phyloP scores from a whole-genome alignment of 2,797 vertebrate genomes.

The Gymnopithys bicolor region DNA sequence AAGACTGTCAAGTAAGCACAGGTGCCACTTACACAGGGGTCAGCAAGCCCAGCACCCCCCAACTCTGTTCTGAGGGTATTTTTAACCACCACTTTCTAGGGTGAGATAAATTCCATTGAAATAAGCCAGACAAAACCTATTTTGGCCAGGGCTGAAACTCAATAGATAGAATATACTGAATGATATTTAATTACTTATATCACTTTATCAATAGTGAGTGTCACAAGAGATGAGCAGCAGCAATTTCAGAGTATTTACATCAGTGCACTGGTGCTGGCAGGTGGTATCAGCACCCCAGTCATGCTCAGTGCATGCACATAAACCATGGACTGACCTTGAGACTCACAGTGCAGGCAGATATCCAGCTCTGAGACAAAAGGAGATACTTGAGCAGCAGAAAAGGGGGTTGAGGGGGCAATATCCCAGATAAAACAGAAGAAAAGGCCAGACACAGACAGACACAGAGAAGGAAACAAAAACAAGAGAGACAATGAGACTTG shows the following conservation, averaged over 20 bases:
- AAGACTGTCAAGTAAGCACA: background rate
- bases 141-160: background rate
- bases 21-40: background rate
- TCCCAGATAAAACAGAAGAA: constrained; percentile 58
- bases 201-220: background rate
- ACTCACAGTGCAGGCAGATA: constrained; percentile 87
- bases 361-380: constrained; percentile 90
- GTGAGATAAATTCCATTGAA: background rate
- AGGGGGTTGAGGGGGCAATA: constrained; percentile 52
- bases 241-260: constrained; percentile 14
- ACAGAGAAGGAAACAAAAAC: constrained; percentile 61
- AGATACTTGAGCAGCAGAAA: constrained; percentile 83
- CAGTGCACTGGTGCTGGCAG: background rate
- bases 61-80: background rate
- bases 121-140: background rate
- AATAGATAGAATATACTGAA: background rate
- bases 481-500: constrained; percentile 53
- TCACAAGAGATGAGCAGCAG: background rate
- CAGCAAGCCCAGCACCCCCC: background rate
- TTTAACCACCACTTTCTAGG: background rate
- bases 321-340: constrained; percentile 87
- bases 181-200: background rate
- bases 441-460: constrained; percentile 47
- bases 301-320: background rate
- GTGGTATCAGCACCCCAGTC: background rate